phyloP scores from a whole-genome alignment of 2,797 vertebrate genomes.

The Simalia tracyae region DNA sequence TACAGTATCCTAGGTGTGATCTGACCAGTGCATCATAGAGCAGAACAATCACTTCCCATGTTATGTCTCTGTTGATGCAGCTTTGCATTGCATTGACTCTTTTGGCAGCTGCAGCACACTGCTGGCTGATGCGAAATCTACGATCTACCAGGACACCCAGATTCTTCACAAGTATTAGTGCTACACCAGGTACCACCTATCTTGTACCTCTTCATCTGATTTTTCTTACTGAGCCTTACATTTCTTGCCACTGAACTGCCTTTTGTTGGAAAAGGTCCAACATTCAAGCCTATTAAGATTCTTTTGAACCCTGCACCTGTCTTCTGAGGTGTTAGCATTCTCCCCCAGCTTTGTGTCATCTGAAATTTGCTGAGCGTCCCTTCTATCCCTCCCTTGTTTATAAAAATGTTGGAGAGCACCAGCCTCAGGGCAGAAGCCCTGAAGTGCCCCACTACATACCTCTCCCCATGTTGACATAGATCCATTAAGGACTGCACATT shows the following conservation, averaged over 20 bases:
- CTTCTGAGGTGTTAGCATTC: background rate
- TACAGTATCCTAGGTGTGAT: too few species aligned
- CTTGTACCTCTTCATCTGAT: background rate
- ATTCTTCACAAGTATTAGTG: too few species aligned
- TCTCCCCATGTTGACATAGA: background rate
- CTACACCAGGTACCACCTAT: too few species aligned
- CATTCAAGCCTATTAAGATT: background rate
- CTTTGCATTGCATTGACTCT: too few species aligned
- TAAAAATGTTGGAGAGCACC: background rate
- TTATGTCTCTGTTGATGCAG: too few species aligned
- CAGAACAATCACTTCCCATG: too few species aligned
- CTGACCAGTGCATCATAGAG: too few species aligned
- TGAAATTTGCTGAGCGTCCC: background rate
- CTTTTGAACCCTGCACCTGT: background rate
- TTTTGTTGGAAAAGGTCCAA: background rate
- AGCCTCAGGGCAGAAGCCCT: background rate
- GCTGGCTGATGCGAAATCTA: too few species aligned
- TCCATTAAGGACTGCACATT: background rate
- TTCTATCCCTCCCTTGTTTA: background rate
- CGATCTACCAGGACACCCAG: too few species aligned
- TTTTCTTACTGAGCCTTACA: background rate
- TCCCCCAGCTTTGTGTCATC: background rate
- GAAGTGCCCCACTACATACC: background rate
- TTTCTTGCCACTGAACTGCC: background rate
- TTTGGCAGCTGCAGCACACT: too few species aligned